Conservation (phyloP, 1,140 invertebrate genomes). For the Pseudomyrmex cubaensis region DNA sequence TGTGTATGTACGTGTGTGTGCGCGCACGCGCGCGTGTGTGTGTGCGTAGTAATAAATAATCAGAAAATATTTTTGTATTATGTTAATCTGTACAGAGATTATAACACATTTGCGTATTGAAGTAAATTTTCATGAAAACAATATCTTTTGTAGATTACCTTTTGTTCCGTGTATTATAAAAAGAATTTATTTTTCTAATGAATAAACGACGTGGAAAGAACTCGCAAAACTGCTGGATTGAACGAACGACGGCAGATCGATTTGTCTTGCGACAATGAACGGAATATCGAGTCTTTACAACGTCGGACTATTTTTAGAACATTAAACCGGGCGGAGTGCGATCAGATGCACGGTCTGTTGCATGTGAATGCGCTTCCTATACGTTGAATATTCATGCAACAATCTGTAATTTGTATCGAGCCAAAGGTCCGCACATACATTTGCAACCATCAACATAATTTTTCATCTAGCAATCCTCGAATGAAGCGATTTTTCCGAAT, state of each 20-base stretch:
- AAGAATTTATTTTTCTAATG: no score
- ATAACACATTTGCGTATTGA: neutral
- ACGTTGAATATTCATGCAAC: slow-evolving; percentile 65
- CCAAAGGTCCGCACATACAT: slow-evolving; percentile 54
- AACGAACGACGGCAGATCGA: slow-evolving; percentile 39
- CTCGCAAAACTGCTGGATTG: neutral
- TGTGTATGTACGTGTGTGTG: no score
- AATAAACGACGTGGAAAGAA: neutral
- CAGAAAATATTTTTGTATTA: neutral
- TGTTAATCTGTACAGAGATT: no score
- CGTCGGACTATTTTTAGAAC: slow-evolving; percentile 50
- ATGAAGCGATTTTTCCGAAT: slow-evolving; percentile 56
- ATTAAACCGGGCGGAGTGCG: slow-evolving; percentile 27
- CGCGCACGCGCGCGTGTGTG: accelerated
- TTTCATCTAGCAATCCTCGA: slow-evolving; percentile 55
- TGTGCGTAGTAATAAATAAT: neutral
- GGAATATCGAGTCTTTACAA: slow-evolving; percentile 38
- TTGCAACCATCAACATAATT: slow-evolving; percentile 60
- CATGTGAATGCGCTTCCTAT: slow-evolving; percentile 56
- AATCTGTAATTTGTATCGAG: slow-evolving; percentile 62
- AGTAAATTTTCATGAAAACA: no score
- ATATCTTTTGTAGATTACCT: no score
- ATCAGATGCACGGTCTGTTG: slow-evolving; percentile 63
- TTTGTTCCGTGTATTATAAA: no score
- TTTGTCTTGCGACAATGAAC: slow-evolving; percentile 56